These are phyloP conservation scores for Tringa solitaria DNA, from an alignment of 2,113 vertebrate genomes.

Conservation along the genomic window DNA sequence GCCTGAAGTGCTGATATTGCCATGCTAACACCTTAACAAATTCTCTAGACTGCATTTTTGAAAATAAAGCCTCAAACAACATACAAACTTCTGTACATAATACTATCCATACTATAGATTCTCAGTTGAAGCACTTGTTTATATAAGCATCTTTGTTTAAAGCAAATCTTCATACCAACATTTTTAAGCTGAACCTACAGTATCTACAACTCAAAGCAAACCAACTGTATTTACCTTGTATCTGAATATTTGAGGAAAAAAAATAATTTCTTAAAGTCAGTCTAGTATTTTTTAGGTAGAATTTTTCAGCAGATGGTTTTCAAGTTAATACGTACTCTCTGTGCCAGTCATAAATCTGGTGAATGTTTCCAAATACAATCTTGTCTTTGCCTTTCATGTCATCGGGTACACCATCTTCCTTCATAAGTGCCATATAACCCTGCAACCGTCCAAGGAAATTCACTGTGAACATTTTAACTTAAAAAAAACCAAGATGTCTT, in stretches of 20 bases:
- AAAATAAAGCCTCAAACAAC: neutral
- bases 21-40: neutral
- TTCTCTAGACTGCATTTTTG: neutral
- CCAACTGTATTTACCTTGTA: neutral
- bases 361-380: slow-evolving; percentile 98
- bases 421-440: slow-evolving; percentile 98
- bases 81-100: neutral
- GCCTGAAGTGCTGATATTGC: neutral
- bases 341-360: slow-evolving; percentile 99
- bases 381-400: slow-evolving; percentile 99
- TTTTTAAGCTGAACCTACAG: neutral
- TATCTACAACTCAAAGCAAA: neutral
- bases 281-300: neutral
- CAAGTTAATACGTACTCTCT: slow-evolving; percentile 85
- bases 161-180: neutral
- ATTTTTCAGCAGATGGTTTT: neutral
- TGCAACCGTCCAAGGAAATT: slow-evolving; percentile 49
- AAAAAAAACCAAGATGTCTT: neutral
- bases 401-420: slow-evolving; percentile 94
- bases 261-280: neutral
- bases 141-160: neutral
- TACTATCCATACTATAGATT: neutral
- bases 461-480: neutral
- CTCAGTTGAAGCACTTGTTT: neutral
- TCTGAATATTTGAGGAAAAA: neutral